phyloP scores from a whole-genome alignment of 2,888 invertebrate genomes.

The Aphidius colemani region DNA sequence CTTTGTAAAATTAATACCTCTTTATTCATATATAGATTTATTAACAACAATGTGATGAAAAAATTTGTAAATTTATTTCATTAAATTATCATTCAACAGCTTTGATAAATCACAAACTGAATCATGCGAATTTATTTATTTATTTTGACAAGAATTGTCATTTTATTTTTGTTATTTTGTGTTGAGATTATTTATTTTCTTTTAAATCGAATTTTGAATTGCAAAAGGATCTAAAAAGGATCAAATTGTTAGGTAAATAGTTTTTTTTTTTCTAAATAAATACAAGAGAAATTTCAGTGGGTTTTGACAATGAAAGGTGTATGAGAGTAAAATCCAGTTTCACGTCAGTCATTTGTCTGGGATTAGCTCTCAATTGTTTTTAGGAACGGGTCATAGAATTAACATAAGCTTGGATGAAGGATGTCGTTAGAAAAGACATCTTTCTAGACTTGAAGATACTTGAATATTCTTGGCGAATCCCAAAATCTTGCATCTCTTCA shows the following conservation, averaged over 20 bases:
- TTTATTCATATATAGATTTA: no score
- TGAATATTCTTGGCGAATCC: conserved; percentile 41
- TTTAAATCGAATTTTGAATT: background rate
- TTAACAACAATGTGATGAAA: background rate
- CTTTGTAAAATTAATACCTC: no score
- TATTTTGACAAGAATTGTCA: background rate
- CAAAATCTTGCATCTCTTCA: conserved; percentile 36
- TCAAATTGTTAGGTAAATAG: background rate
- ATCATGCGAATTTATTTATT: background rate
- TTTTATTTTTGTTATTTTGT: background rate
- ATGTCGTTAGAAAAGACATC: conserved; percentile 44
- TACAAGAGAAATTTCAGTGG: conserved; percentile 8
- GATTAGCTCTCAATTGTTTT: conserved; percentile 59
- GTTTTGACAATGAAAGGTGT: background rate
- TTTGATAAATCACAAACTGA: background rate
- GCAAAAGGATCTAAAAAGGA: conserved; percentile 11
- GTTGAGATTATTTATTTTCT: background rate
- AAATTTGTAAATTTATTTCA: no score
- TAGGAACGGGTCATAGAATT: conserved; percentile 52
- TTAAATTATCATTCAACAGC: background rate
- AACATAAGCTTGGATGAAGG: conserved; percentile 60
- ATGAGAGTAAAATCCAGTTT: conserved; percentile 26
- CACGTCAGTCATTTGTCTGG: conserved; percentile 59
- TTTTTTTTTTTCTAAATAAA: background rate
- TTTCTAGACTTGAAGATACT: conserved; percentile 36